A percentile compares a stretch with the other conserved stretches of the same genome.
Conservation (phyloP, 2,797 vertebrate genomes). For the Eulemur coronatus region DNA sequence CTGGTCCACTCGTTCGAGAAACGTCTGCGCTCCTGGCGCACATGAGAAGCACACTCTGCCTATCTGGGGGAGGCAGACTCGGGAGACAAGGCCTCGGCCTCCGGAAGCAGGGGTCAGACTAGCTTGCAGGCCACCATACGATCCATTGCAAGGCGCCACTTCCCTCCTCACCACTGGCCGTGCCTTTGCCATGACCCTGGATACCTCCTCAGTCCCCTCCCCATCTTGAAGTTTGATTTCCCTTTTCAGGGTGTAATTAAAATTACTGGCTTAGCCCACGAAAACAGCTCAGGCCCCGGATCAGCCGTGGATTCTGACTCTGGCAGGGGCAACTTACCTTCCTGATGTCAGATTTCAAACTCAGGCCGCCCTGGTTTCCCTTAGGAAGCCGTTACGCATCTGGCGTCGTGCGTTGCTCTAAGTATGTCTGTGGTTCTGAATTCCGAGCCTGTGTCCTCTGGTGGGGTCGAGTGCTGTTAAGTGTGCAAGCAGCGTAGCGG, state of each 20-base stretch:
- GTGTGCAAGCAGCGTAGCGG: too few species aligned
- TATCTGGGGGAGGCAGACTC: neutral
- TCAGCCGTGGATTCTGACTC: neutral
- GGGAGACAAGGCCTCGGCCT: neutral
- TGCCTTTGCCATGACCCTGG: neutral
- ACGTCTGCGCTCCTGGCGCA: neutral
- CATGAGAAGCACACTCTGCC: neutral
- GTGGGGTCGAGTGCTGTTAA: neutral
- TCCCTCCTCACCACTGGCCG: neutral
- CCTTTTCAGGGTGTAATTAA: neutral
- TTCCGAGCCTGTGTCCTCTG: neutral
- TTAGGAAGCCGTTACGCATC: constrained; percentile 10
- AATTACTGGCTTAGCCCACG: neutral
- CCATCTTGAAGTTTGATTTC: neutral
- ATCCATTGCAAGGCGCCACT: neutral
- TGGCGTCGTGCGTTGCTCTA: neutral
- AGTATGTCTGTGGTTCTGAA: constrained; percentile 8
- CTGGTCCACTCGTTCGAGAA: neutral
- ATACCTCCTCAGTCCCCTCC: neutral
- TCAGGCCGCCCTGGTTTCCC: constrained; percentile 20
- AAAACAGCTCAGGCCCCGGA: neutral
- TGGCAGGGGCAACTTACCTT: neutral
- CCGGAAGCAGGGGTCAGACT: neutral
- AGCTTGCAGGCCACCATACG: neutral
- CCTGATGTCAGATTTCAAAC: constrained; percentile 26